phyloP scores from a whole-genome alignment of 2,888 invertebrate genomes.

The Trypoxylon attenuatum region DNA sequence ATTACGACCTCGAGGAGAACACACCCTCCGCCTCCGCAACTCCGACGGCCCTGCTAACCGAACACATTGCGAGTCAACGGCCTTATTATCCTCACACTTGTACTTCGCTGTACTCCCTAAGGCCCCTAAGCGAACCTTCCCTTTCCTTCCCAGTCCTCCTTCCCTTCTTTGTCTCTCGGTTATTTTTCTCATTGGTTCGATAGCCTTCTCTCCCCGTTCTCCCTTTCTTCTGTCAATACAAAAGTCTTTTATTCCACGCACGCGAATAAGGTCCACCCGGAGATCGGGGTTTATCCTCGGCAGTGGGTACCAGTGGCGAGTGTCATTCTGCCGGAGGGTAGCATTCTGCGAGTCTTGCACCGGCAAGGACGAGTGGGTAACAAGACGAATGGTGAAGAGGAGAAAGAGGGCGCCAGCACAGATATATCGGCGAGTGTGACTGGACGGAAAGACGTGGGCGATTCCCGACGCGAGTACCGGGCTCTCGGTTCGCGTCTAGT shows the following conservation, averaged over 20 bases:
- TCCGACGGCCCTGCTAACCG: constrained; percentile 35
- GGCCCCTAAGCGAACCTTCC: background rate
- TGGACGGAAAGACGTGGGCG: constrained; percentile 60
- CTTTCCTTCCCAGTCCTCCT: background rate
- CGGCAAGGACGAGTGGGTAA: background rate
- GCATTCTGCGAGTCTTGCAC: no score
- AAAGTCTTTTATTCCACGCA: background rate
- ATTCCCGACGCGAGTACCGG: constrained; percentile 49
- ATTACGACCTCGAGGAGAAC: constrained; percentile 7
- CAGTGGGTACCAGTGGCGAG: no score
- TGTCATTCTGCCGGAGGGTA: no score
- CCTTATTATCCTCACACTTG: constrained; percentile 56
- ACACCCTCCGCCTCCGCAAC: constrained; percentile 5
- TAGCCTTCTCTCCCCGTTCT: no score
- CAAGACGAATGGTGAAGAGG: constrained; percentile 1
- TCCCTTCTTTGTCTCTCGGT: no score
- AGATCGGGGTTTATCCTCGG: no score
- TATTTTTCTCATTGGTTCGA: no score
- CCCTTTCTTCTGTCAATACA: no score
- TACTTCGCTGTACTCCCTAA: background rate
- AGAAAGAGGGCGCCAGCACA: constrained; percentile 55
- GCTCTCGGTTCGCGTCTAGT: constrained; percentile 41
- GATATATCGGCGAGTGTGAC: constrained; percentile 51
- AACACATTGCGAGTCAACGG: constrained; percentile 62
- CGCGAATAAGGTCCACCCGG: background rate